These are phyloP conservation scores for Rhorus exstirpatorius DNA, from an alignment of 2,888 invertebrate genomes.

Conservation along the genomic window DNA sequence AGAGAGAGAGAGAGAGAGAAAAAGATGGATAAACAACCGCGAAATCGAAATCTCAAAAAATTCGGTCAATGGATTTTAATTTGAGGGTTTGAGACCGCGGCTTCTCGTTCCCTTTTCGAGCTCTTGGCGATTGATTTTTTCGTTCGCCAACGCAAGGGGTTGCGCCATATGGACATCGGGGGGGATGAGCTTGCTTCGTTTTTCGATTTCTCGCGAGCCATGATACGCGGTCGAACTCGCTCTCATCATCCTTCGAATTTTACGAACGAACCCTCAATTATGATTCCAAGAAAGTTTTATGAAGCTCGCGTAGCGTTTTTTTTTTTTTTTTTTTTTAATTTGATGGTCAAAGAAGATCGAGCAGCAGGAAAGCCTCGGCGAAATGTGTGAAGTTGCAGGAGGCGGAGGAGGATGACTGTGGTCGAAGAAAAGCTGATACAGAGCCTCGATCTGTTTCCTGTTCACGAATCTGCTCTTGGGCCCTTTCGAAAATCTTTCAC, in stretches of 20 bases:
- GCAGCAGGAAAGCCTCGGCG: slow-evolving; percentile 39
- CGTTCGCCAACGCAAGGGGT: slow-evolving; percentile 64
- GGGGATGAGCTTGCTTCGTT: slow-evolving; percentile 45
- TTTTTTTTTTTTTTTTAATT: slow-evolving; percentile 2
- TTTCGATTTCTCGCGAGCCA: slow-evolving; percentile 30
- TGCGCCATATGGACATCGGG: slow-evolving; percentile 73
- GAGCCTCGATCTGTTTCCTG: slow-evolving; percentile 42
- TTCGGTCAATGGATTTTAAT: slow-evolving; percentile 65
- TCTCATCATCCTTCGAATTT: slow-evolving; percentile 31
- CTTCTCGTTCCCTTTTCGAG: slow-evolving; percentile 38
- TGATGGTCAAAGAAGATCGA: slow-evolving; percentile 21
- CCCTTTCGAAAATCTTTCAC: slow-evolving; percentile 21
- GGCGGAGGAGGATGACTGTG: slow-evolving; percentile 45
- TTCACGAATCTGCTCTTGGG: slow-evolving; percentile 13
- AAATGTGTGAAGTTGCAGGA: slow-evolving; percentile 13
- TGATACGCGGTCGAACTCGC: slow-evolving; percentile 33
- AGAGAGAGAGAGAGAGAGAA: no score
- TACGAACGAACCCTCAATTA: slow-evolving; percentile 60
- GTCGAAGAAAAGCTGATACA: slow-evolving; percentile 37
- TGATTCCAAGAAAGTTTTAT: slow-evolving; percentile 58
- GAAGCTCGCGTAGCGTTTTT: slow-evolving; percentile 9
- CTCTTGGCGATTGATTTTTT: slow-evolving; percentile 64
- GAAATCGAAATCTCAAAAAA: slow-evolving; percentile 48
- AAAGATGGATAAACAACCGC: slow-evolving; percentile 27
- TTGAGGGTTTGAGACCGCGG: slow-evolving; percentile 47